Base-by-base conservation (phyloP, 2,113 vertebrate genomes). In the Oreochromis niloticus region DNA sequence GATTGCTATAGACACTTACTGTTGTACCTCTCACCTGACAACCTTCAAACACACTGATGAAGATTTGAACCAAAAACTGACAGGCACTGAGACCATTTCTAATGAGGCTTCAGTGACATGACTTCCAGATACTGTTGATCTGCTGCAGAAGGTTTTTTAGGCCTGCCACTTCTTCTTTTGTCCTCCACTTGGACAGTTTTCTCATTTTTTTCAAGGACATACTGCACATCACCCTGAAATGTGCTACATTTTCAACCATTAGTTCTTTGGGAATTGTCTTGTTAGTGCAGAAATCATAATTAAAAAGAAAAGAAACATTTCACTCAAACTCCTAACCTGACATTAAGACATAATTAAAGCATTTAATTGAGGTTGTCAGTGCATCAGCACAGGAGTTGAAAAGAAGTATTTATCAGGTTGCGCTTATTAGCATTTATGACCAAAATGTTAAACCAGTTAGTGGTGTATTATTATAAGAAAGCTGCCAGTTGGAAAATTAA, bases 361-460 rank as follows among this genome's bases (percentile, higher is more conserved):
- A 83, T 14, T 55, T 71, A 13, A 46, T 34, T 57, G 24, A 48
- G 12, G 24, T 32, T 84, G 66, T 57, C 63, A 36, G 32, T 78
- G 27, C 73, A 78, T 78, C 71, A 13, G 27, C 43, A 11, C 43
- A 50, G 43, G 27, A 78, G 46, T n/a, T 78, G 17, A 52, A 52
- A 34, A 80, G 9, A 57, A 59, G 27, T 57, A 81, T 43, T 57
- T 81, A 57, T 59, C 80, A 81, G 80, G 80, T 27, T 43, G 80
- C 1, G 11, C 56, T 81, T 59, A 59, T 81, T 27, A 59, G 16
- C 80, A 59, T 59, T 81, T 59, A 81, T 81, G 54, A 43, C 80
- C 54, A 59, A 81, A 81, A 59, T 43, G 17, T 81, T 59, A 59
- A 81, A 81, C 6, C 24, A 30, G 36, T 43, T 57, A 43, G 3